These are phyloP conservation scores for Agrypnus murinus DNA, from an alignment of 2,888 invertebrate species.

Conservation along the genomic window DNA sequence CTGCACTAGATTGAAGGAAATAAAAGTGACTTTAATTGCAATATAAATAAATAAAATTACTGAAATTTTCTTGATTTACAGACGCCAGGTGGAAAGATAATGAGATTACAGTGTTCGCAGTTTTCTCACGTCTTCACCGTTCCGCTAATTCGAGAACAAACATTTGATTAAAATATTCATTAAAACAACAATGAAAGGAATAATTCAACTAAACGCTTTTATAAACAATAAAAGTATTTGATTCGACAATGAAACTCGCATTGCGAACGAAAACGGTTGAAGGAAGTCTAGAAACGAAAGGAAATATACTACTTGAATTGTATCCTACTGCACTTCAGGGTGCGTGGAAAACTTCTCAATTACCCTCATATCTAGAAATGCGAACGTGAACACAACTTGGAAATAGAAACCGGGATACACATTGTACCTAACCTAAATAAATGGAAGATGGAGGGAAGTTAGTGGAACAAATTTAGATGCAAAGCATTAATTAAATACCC, in stretches of 20 bases:
- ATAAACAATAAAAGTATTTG: conserved; percentile 27
- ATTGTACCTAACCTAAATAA: conserved; percentile 17
- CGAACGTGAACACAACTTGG: conserved; percentile 29
- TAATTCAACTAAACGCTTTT: conserved; percentile 28
- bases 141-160: conserved; percentile 28
- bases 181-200: conserved; percentile 30
- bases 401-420: conserved; percentile 14
- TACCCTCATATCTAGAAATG: conserved; percentile 36
- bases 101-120: conserved; percentile 38
- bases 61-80: conserved; percentile 37
- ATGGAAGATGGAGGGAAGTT: no score
- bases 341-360: conserved; percentile 42
- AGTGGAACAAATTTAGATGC: no score
- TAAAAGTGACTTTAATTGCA: conserved; percentile 39
- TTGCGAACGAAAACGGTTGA: conserved; percentile 8
- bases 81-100: conserved; percentile 43
- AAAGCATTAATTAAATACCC: no score
- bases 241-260: conserved; percentile 11
- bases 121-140: conserved; percentile 33
- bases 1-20: conserved; percentile 2
- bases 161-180: conserved; percentile 35
- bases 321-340: conserved; percentile 30
- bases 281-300: conserved; percentile 14
- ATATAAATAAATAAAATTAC: conserved; percentile 38
- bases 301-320: conserved; percentile 26